Base-by-base conservation (phyloP, 2,797 vertebrate genomes). In the Pogonophryne albipinna region DNA sequence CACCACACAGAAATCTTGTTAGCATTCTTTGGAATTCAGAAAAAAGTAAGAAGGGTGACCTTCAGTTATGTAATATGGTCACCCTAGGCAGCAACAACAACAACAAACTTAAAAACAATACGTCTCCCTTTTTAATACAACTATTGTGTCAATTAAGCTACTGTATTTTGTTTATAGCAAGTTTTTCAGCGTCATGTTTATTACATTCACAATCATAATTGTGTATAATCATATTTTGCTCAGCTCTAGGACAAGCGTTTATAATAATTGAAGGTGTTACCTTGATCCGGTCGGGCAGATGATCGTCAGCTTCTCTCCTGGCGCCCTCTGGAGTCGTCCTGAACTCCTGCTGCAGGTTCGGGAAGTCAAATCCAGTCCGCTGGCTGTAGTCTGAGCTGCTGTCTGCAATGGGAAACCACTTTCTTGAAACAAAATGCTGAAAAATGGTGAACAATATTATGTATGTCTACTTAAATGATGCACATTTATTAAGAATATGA, bases 361-460 rank as follows among this genome's bases (percentile, higher is more conserved):
- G 83, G 16, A 88, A 78, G 67, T 95, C 91, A 62, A 90, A 94
- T 62, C 93, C 96, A 12, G 95, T 94, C 87, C 96, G 92, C 86
- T 97, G 97, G 87, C 96, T 97, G 96, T 96, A 97, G 86, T 98
- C 97, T 68, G 97, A 98, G 88, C 96, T 94, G 90, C 97, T 97
- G 89, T 97, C 97, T 98, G 90, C 64, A 70, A 20, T 34, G 70
- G 6, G 19, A 85, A 9, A 66, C 78, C 70, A 12, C 15, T 51
- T 16, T 23, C 27, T 42, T 61, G 2, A 66, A 63, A 71, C n/a
- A 2, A 46, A 55, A 49, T 27, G 52, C 9, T 34, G 6, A 19
- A n/a, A 59, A 20, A 10, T 15, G 5, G 42, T 27, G 7, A 59
- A 65, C 9, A 53, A 38, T 38, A 38, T 38, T n/a, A n/a, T n/a